These are phyloP conservation scores for Andrena marginata DNA, from an alignment of 2,888 invertebrate genomes.

Conservation along the genomic window DNA sequence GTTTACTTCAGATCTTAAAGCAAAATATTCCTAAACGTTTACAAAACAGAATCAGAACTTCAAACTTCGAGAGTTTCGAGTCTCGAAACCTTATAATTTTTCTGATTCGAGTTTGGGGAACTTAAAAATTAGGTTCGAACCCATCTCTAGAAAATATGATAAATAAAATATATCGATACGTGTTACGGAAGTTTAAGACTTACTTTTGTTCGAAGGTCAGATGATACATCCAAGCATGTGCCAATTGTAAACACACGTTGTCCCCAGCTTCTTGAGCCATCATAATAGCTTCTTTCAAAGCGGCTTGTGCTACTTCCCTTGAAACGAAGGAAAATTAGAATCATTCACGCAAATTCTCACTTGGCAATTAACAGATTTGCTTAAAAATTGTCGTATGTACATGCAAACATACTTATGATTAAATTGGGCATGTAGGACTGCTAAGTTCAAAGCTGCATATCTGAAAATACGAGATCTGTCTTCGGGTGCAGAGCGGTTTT, in stretches of 20 bases:
- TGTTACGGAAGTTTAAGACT: conserved; percentile 36
- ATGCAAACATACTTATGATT: conserved; percentile 89
- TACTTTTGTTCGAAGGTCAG: conserved; percentile 86
- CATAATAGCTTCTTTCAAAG: conserved; percentile 94
- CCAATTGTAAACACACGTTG: conserved; percentile 93
- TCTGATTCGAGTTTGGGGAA: too few species aligned
- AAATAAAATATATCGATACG: conserved; percentile 67
- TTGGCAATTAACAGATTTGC: conserved; percentile 33
- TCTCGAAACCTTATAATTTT: too few species aligned
- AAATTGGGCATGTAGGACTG: conserved; percentile 94
- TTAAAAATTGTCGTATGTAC: background rate
- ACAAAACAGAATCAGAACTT: too few species aligned
- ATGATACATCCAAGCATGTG: conserved; percentile 93
- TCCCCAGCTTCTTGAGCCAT: conserved; percentile 96
- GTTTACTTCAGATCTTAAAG: too few species aligned
- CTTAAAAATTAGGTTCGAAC: too few species aligned
- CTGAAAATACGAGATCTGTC: conserved; percentile 90
- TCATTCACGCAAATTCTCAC: background rate
- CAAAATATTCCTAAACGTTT: too few species aligned
- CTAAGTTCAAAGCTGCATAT: conserved; percentile 96
- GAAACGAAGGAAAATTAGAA: conserved; percentile 71
- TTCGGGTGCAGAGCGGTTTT: conserved; percentile 84
- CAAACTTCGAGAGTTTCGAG: too few species aligned
- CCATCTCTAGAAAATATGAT: conserved; percentile 83
- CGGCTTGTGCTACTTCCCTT: conserved; percentile 91